Base-by-base conservation (phyloP, 1,140 invertebrate genomes). In the Drosophila repletoides region DNA sequence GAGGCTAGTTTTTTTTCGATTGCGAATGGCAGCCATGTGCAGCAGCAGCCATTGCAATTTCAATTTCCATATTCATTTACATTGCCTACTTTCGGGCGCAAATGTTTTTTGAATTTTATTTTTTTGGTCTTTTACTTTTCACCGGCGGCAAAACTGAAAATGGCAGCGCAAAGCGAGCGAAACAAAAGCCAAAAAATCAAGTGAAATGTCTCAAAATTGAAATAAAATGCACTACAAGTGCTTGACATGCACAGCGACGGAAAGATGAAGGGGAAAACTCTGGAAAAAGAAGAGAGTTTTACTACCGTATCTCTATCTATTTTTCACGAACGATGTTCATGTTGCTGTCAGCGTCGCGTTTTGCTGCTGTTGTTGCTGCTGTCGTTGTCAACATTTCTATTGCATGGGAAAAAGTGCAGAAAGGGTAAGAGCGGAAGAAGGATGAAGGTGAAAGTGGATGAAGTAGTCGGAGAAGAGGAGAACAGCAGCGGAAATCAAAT, bases 321-420 rank as follows among this genome's bases (percentile, higher is more conserved):
- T 10, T 4, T 22, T 3, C 15, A 17, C 26, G 3, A 33, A 26
- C 4, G 5, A 19, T 3, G 48, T 26, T 14, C 9, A 9, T 3
- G 33, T 12, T n/a, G 34, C 9, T 6, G 49, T 38, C 1, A 19
- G 5, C 5, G 36, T 43, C 9, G 40, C 40, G 9, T 10, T 29
- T 9, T 33, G 58, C 49, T 40, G 48, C 14, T 45, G 31, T 31
- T 51, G 58, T 19, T 48, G 36, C 14, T 12, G 49, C 58, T 58
- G 72, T 81, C 77, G 76, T 73, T 83, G 77, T 76, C 77, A 70
- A 76, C 77, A 61, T 72, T 81, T 81, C 72, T 43, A 81, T 76
- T 81, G 56, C 67, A 72, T 49, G 22, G 24, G 15, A 24, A 36
- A 14, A 46, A 53, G 2, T 19, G 21, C 40, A 43, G 14, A 5